phyloP scores from a whole-genome alignment of 2,113 vertebrate species.

The Deroptyus accipitrinus region DNA sequence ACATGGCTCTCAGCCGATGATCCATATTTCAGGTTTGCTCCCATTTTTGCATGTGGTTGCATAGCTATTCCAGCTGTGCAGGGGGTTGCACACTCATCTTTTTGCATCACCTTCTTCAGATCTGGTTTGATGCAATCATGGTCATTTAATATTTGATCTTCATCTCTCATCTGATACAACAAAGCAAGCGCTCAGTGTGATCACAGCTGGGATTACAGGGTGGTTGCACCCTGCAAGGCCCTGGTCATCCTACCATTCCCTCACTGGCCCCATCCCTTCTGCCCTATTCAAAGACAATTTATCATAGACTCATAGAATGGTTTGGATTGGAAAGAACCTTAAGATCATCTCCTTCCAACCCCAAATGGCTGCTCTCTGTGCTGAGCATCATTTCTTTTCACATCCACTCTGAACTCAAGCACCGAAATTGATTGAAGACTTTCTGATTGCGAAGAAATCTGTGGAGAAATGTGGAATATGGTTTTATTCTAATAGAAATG shows the following conservation, averaged over 20 bases:
- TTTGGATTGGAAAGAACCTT: neutral
- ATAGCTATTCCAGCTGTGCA: neutral
- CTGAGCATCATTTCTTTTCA: neutral
- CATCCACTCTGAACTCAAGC: neutral
- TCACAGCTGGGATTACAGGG: neutral
- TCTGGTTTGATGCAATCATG: neutral
- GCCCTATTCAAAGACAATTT: neutral
- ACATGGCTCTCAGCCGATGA: neutral
- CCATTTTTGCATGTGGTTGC: neutral
- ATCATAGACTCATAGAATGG: neutral
- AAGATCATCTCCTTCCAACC: neutral
- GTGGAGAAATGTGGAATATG: neutral
- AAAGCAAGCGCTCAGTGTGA: neutral
- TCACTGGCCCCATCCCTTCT: neutral
- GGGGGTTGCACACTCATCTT: neutral
- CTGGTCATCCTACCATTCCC: neutral
- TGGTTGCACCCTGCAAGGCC: neutral
- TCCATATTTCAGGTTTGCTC: neutral
- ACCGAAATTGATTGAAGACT: neutral
- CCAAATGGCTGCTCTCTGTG: neutral
- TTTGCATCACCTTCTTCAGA: neutral
- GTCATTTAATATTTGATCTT: constrained; percentile 4
- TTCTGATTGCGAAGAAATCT: neutral
- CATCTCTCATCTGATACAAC: neutral
- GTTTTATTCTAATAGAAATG: constrained; percentile 37